Evolutionary conservation across 2,888 invertebrate genomes (phyloP).

Genomic region (Melinaea marsaeus): DNA sequence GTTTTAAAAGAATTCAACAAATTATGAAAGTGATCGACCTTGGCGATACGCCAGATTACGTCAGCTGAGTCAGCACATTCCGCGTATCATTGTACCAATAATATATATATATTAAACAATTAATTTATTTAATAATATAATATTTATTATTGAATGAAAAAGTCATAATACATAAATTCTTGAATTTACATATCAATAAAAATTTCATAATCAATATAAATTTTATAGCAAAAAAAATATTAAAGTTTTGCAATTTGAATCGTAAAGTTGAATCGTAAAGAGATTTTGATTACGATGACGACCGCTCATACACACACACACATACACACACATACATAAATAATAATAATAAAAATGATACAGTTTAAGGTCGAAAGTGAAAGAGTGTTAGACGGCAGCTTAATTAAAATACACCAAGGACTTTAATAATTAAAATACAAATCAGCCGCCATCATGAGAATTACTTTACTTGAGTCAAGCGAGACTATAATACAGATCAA

Average conservation of each 20-base stretch:
- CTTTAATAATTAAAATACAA: conserved; percentile 29
- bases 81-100: conserved; percentile 21
- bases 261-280: conserved; percentile 63
- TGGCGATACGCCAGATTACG: conserved; percentile 26
- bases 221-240: conserved; percentile 16
- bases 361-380: conserved; percentile 30
- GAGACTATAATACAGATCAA: no score
- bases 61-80: conserved; percentile 28
- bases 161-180: conserved; percentile 4
- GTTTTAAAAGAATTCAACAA: conserved; percentile 21
- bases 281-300: conserved; percentile 54
- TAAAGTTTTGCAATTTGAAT: conserved; percentile 51
- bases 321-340: not conserved
- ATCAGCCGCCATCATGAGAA: conserved; percentile 18
- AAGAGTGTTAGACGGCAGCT: conserved; percentile 22
- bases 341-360: conserved; percentile 12
- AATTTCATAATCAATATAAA: conserved; percentile 1
- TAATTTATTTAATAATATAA: not conserved
- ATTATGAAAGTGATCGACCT: conserved; percentile 28
- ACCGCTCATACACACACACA: conserved; percentile 23
- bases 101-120: conserved; percentile 9
- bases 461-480: not conserved
- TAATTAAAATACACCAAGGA: conserved; percentile 25
- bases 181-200: conserved; percentile 4
- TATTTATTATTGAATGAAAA: not conserved